Base-by-base conservation (phyloP, 2,113 vertebrate species). In the Xenopus laevis region DNA sequence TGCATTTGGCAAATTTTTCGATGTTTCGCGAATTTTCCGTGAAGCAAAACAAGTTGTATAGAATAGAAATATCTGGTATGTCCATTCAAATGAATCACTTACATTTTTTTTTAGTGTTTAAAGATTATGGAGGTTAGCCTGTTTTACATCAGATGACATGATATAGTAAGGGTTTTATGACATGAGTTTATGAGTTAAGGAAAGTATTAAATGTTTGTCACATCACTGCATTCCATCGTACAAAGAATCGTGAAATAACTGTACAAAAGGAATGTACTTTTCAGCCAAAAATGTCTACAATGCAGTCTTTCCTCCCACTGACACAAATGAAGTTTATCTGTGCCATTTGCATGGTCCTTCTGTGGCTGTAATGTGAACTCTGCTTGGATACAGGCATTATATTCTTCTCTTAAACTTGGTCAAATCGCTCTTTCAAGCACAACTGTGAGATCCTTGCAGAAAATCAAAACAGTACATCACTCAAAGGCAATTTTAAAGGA, bases 231-330 rank as follows among this genome's bases (percentile, higher is more conserved):
- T 63, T 76, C 47, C 67, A 64, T 70, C 55, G 33, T 60, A 47
- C 44, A 78, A 66, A 8, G 74, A 78, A 75, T 71, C 60, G 59
- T 62, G 78, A 81, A 83, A 84, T 77, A 67, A 77, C 73, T 79
- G 8, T 81, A 77, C n/a, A 82, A 80, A 81, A 88, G 83, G 81
- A 84, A 85, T 85, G 72, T 74, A 45, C 68, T 70, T 71, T 81
- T 78, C 81, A 81, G 84, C 83, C 85, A 90, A 86, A 79, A 81
- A 89, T 89, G 87, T 89, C 83, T 82, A 89, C 80, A 79, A 73
- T 84, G 79, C 82, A 83, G 78, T 79, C 71, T 78, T 79, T 83
- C 86, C 84, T 86, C 89, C 90, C 83, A 90, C 89, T 78, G 78
- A 76, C 78, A 79, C 82, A 79, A 81, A 78, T 75, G 53, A 73